These are phyloP conservation scores for Scarus forsteni DNA, from an alignment of 2,797 vertebrate genomes.

Conservation along the genomic window DNA sequence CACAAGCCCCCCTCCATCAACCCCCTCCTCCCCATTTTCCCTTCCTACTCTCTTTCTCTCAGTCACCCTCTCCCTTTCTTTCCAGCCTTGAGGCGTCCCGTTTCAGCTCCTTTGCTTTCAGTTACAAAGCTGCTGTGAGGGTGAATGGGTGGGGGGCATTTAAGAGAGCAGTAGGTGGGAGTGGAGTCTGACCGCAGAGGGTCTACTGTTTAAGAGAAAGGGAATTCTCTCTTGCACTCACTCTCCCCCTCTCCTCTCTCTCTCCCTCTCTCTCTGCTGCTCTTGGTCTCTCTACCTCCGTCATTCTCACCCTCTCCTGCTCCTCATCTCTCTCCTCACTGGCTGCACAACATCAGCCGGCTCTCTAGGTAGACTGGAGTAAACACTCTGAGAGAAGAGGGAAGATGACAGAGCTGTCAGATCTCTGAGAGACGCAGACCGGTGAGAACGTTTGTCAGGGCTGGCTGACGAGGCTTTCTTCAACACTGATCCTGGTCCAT, in stretches of 20 bases:
- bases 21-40: slow-evolving; percentile 27
- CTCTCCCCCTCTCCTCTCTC: slow-evolving; percentile 46
- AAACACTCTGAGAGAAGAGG: slow-evolving; percentile 76
- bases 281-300: slow-evolving; percentile 19
- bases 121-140: slow-evolving; percentile 80
- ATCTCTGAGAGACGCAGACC: slow-evolving; percentile 69
- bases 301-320: slow-evolving; percentile 27
- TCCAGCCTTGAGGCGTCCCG: slow-evolving; percentile 86
- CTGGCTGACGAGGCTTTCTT: slow-evolving; percentile 51
- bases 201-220: slow-evolving; percentile 87
- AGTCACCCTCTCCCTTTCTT: slow-evolving; percentile 48
- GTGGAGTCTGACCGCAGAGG: slow-evolving; percentile 87
- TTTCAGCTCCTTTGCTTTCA: slow-evolving; percentile 87
- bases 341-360: slow-evolving; percentile 81
- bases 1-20: slow-evolving; percentile 25
- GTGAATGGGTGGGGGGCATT: slow-evolving; percentile 78
- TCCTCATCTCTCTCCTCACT: slow-evolving; percentile 64
- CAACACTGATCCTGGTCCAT: slow-evolving; percentile 31
- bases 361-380: slow-evolving; percentile 81
- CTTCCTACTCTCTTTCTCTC: slow-evolving; percentile 52
- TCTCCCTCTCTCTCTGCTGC: slow-evolving; percentile 38
- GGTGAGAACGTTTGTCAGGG: slow-evolving; percentile 59
- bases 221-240: slow-evolving; percentile 76
- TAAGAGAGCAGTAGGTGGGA: slow-evolving; percentile 86
- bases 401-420: slow-evolving; percentile 84